These are phyloP conservation scores for Ochropleura plecta DNA, from an alignment of 2,888 invertebrate genomes.

Conservation along the genomic window DNA sequence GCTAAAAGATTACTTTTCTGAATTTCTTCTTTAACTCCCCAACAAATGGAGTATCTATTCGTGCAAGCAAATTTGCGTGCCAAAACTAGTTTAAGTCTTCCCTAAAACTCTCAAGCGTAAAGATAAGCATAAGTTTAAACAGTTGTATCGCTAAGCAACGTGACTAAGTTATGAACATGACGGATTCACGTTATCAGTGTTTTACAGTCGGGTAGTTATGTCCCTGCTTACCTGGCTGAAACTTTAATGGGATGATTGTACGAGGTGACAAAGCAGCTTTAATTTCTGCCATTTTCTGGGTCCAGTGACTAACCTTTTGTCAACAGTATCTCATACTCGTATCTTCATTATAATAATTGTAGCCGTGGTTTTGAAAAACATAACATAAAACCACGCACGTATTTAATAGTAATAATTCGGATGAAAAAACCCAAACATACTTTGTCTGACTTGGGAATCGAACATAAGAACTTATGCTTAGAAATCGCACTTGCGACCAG, in stretches of 20 bases:
- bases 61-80: neutral
- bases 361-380: neutral
- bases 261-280: conserved; percentile 3
- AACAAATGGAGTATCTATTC: neutral
- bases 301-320: neutral
- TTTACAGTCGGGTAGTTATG: conserved; percentile 43
- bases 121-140: conserved; percentile 50
- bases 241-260: conserved; percentile 22
- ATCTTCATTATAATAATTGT: neutral
- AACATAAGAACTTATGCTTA: too few species aligned
- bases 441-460: too few species aligned
- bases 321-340: neutral
- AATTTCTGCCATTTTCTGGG: neutral
- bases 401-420: too few species aligned
- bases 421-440: too few species aligned
- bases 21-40: neutral
- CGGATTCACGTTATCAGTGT: conserved; percentile 41
- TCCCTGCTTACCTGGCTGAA: conserved; percentile 25
- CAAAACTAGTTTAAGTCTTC: conserved; percentile 10
- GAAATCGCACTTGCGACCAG: too few species aligned
- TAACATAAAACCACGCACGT: neutral
- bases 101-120: conserved; percentile 35
- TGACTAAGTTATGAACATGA: conserved; percentile 25
- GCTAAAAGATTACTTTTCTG: too few species aligned
- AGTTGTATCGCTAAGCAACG: conserved; percentile 43